phyloP scores from a whole-genome alignment of 2,113 vertebrate genomes.

The Plectropomus leopardus region DNA sequence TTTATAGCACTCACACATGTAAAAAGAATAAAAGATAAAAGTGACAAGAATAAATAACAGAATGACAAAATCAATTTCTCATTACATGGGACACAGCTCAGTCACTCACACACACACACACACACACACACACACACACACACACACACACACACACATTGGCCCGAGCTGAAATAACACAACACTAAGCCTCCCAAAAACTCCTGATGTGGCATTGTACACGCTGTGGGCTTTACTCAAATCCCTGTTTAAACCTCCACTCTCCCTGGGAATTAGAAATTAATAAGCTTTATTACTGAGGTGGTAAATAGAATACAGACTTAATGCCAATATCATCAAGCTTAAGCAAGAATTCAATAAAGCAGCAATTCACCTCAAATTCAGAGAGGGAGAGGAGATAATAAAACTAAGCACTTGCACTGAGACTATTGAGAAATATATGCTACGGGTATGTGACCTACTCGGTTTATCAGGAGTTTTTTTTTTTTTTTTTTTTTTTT shows the following conservation, averaged over 20 bases:
- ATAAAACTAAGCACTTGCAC: not conserved
- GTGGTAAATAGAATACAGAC: conserved; percentile 59
- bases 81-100: conserved; percentile 28
- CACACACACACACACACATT: not conserved
- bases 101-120: not conserved
- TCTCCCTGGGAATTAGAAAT: conserved; percentile 40
- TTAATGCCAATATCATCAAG: conserved; percentile 11
- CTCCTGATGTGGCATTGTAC: conserved; percentile 19
- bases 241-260: conserved; percentile 47
- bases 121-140: conserved; percentile 7
- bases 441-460: no score
- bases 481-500: no score
- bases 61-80: conserved; percentile 46
- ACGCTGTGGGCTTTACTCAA: conserved; percentile 45
- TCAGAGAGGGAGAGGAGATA: not conserved
- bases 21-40: not conserved
- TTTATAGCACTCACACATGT: not conserved
- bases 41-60: conserved; percentile 15
- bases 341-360: conserved; percentile 20
- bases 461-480: no score
- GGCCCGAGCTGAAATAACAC: conserved; percentile 29
- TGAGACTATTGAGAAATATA: not conserved
- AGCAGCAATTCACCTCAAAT: not conserved
- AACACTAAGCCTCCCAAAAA: conserved; percentile 29
- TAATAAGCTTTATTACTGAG: conserved; percentile 57